Percentiles rank a stretch among this genome's conserved stretches.
phyloP scores from a whole-genome alignment of 2,797 vertebrate species.

The Gymnoscopelus microlampas region DNA sequence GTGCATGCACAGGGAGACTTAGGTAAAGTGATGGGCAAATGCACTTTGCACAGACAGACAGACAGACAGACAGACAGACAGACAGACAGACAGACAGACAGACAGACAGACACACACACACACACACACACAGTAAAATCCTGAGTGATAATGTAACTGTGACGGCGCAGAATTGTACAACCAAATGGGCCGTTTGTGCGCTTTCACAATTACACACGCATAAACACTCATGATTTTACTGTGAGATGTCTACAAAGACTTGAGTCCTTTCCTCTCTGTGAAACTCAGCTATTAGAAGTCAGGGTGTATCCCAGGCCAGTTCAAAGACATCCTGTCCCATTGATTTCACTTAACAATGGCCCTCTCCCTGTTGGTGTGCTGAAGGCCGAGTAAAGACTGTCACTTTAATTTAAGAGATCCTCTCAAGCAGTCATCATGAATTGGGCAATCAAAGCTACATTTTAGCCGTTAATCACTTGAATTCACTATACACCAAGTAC shows the following conservation, averaged over 20 bases:
- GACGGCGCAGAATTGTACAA: not conserved
- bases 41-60: not conserved
- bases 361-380: slow-evolving; percentile 8
- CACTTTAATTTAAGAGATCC: not conserved
- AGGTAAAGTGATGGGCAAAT: too few relatives aligned
- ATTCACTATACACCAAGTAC: too few relatives aligned
- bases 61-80: not conserved
- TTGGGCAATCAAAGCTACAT: not conserved
- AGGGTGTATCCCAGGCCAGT: slow-evolving; percentile 59
- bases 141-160: not conserved
- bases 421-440: not conserved
- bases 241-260: slow-evolving; percentile 58
- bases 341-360: slow-evolving; percentile 71
- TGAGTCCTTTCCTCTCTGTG: slow-evolving; percentile 57
- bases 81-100: slow-evolving; percentile 7
- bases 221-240: slow-evolving; percentile 41
- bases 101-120: slow-evolving; percentile 23
- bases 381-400: not conserved
- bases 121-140: not conserved
- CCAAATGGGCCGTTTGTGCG: not conserved
- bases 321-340: slow-evolving; percentile 79
- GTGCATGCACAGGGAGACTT: too few relatives aligned
- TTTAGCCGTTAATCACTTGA: too few relatives aligned
- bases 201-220: not conserved
- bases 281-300: slow-evolving; percentile 52